Conservation (phyloP, 1,140 invertebrate genomes). For the Papilio glaucus region DNA sequence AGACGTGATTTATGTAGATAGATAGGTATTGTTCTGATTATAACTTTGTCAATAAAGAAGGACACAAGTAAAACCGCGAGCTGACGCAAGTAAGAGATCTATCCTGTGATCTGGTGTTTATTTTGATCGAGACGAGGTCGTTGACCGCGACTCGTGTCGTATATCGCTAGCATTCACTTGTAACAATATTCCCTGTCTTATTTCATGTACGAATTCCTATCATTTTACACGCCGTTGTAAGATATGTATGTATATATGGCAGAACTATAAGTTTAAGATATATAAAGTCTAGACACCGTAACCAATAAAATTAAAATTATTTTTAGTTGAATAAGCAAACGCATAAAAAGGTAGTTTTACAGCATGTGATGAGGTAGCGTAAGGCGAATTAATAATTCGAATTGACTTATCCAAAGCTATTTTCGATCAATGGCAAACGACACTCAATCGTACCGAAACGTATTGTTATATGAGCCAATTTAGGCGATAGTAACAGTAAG, state of each 20-base stretch:
- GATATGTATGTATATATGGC: background rate
- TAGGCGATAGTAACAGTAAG: no score
- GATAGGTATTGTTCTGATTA: no score
- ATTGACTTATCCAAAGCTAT: no score
- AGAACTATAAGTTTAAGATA: background rate
- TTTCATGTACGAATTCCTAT: slow-evolving; percentile 31
- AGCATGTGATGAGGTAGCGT: no score
- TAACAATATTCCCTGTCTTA: slow-evolving; percentile 31
- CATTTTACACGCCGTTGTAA: background rate
- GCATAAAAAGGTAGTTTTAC: no score
- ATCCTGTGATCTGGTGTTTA: slow-evolving; percentile 16
- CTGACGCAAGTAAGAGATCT: slow-evolving; percentile 1
- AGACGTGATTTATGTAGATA: no score
- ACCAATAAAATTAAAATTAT: background rate
- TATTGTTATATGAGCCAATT: no score
- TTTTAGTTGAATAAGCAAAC: no score
- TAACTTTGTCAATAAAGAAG: background rate
- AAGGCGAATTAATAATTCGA: no score
- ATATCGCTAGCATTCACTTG: slow-evolving; percentile 34
- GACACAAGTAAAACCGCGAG: background rate
- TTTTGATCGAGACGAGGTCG: slow-evolving; percentile 33
- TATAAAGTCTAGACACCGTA: background rate
- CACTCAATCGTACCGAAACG: no score
- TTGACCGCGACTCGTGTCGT: slow-evolving; percentile 33
- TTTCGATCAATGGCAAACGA: no score